Base-by-base conservation (phyloP, 2,113 vertebrate species). In the Ammodytes marinus region DNA sequence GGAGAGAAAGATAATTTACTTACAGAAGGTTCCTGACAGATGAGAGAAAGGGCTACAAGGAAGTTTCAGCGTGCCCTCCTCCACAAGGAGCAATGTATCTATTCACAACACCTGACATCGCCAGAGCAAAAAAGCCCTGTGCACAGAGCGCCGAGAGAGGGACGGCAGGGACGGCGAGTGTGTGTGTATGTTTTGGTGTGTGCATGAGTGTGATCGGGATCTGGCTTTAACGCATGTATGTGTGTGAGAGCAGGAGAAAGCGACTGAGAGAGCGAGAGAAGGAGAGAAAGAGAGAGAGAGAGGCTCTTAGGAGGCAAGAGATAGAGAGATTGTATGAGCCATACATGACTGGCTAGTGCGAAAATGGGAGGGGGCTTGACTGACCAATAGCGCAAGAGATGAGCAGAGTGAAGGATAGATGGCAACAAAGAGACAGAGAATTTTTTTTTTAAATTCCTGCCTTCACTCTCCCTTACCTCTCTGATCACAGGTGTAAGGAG, bases 371-470 rank as follows among this genome's bases (percentile, higher is more conserved):
- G 92, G 88, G 70, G 83, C 70, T 80, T 6, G 10, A 74, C 43
- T 4, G 63, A 69, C 92, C 92, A 93, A 91, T 93, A 17, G 69
- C 13, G 64, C 46, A 4, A 46, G 72, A 74, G 89, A 87, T 79
- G 84, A 91, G 74, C 86, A 64, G 55, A 88, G 80, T 6, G 67
- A 80, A 77, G 84, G 58, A 46, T 82, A 89, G 91, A 90, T 91
- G 82, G 92, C 87, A 92, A 92, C 93, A 92, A 91, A 90, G 85
- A 88, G 60, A 81, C 10, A 47, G 68, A 54, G 35, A 1, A 14
- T 55, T 84, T 82, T 85, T 63, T 60, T 59, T 8, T 27, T 27
- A 27, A 17, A 71, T 64, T 84, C 49, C 77, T 79, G 53, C 15
- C 17, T 39, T 80, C 45, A 64, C 77, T 73, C 74, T 71, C 46